Conservation (phyloP, 2,888 invertebrate genomes). For the Eupithecia subumbrata region DNA sequence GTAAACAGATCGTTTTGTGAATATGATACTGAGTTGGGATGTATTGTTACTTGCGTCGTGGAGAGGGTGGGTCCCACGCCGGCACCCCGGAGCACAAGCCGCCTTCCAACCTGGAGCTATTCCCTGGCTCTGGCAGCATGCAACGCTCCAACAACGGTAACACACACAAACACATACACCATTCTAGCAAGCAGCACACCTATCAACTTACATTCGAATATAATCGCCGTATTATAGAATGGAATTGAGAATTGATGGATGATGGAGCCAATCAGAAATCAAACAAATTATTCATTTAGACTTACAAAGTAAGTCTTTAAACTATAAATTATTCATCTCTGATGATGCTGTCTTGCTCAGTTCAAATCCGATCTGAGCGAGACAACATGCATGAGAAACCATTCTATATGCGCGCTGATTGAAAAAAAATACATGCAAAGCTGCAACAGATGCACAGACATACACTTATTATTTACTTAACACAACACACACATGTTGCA, state of each 20-base stretch:
- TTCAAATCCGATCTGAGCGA: no score
- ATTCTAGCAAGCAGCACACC: not conserved
- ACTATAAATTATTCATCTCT: no score
- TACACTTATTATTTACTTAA: no score
- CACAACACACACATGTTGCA: not conserved
- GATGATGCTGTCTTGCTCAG: no score
- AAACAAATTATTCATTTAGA: no score
- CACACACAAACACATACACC: slow-evolving; percentile 56
- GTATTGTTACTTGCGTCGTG: slow-evolving; percentile 65
- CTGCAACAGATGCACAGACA: not conserved
- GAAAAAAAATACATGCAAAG: not conserved
- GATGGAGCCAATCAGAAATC: no score
- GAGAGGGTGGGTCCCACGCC: slow-evolving; percentile 77
- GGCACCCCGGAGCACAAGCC: slow-evolving; percentile 88
- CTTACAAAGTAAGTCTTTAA: no score
- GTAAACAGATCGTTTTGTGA: not conserved
- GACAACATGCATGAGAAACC: no score
- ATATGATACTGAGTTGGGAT: slow-evolving; percentile 58
- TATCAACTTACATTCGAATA: no score
- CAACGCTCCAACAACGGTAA: slow-evolving; percentile 93
- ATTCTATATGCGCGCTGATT: not conserved
- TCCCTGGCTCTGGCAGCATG: slow-evolving; percentile 85
- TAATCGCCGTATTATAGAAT: no score
- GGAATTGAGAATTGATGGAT: no score
- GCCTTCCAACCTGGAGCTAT: slow-evolving; percentile 89